A percentile compares a stretch with the other conserved stretches of the same genome.
phyloP scores from a whole-genome alignment of 2,113 vertebrate genomes.

The Paramormyrops kingsleyae region DNA sequence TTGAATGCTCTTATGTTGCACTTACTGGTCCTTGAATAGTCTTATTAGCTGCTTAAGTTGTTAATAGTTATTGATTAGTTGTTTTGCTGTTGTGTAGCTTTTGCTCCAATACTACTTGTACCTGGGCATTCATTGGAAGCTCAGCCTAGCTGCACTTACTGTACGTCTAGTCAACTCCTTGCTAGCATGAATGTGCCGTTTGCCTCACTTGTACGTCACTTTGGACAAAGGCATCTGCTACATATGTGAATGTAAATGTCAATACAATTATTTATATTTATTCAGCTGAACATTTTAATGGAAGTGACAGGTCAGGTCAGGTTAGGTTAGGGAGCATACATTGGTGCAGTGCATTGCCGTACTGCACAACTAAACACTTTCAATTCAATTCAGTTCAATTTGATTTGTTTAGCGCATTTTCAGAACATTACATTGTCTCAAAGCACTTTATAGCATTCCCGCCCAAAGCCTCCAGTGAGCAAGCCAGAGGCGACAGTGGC shows the following conservation, averaged over 20 bases:
- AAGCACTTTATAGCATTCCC: too few relatives aligned
- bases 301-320: background rate
- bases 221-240: background rate
- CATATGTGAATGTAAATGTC: background rate
- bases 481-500: too few relatives aligned
- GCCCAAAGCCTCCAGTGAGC: too few relatives aligned
- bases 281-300: background rate
- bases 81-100: background rate
- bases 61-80: background rate
- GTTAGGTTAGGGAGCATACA: too few relatives aligned
- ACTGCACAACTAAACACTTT: too few relatives aligned
- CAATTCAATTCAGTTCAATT: too few relatives aligned
- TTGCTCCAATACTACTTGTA: background rate
- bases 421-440: too few relatives aligned
- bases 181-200: background rate
- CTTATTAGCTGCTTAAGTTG: background rate
- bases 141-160: background rate
- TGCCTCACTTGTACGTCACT: background rate
- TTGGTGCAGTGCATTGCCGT: too few relatives aligned
- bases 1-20: background rate
- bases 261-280: background rate
- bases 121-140: background rate
- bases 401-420: too few relatives aligned
- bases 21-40: background rate
- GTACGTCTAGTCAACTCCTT: background rate